Base-by-base conservation (phyloP, 2,888 invertebrate genomes). In the Pseudococcus jackbeardsleyi region DNA sequence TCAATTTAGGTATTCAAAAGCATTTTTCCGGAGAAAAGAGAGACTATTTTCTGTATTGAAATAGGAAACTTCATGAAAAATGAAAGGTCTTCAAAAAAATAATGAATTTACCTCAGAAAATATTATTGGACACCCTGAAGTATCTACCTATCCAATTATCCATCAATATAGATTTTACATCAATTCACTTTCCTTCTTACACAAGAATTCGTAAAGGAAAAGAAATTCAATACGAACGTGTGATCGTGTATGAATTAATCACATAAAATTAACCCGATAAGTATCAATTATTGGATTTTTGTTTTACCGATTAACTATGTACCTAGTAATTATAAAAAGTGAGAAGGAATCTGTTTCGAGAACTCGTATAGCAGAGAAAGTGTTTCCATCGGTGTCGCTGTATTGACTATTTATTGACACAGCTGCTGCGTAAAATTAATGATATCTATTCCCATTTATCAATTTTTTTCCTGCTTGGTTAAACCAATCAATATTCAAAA, bases 271-370 rank as follows among this genome's bases (percentile, higher is more conserved):
- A 64, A 64, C 9, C 15, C 26, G 72, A 72, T 77, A 77, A 17
- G 77, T 39, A 77, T 39, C 39, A 77, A 77, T 77, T 77, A 77
- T 77, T 42, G 39, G 77, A 39, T 77, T 77, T 77, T 77, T 77
- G 19, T 77, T 77, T 77, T 77, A 77, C 77, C 33, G 17, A 77
- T 77, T n/a, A 77, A 77, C 39, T 42, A 5, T 64, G 39, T 39
- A 77, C 77, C 39, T 42, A 42, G 77, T 17, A 77, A 77, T 77
- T 39, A 77, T 77, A 39, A 77, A 33, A 77, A 77, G 77, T 77
- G 77, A 77, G 77, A 77, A 77, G 39, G 19, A 64, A 64, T 64
- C 6, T 12, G 22, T 64, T 64, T 22, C 7, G 6, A 64, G 22
- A 22, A 64, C 64, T 64, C 19, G 64, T 22, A 42, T 42, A 64